A percentile compares a stretch with the other conserved stretches of the same genome.
Evolutionary conservation across 2,888 invertebrate species (phyloP).

Genomic region (Limnephilus marmoratus): DNA sequence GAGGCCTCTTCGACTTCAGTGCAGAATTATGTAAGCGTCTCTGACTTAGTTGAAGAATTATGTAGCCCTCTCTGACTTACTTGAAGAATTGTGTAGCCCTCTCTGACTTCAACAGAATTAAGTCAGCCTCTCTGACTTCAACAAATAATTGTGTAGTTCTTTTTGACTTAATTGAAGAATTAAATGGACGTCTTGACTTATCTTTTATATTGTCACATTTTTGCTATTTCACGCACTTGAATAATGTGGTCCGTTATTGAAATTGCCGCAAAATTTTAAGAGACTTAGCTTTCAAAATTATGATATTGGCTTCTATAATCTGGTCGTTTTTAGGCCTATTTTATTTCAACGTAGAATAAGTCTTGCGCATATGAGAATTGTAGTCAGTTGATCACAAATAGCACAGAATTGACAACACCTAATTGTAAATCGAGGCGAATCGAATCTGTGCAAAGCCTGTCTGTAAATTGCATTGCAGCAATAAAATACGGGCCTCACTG

Average conservation of each 20-base stretch:
- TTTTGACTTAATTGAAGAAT: background rate
- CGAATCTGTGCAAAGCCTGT: background rate
- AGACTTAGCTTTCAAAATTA: background rate
- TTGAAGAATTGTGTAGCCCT: background rate
- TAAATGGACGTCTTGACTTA: background rate
- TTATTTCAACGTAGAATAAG: background rate
- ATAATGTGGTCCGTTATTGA: background rate
- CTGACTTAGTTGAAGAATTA: too few relatives aligned
- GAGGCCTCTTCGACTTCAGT: background rate
- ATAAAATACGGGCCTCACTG: background rate
- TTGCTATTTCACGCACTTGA: background rate
- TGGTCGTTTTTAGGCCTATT: background rate
- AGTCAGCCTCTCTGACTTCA: too few relatives aligned
- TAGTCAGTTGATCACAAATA: background rate
- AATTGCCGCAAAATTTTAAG: too few relatives aligned
- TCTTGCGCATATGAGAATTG: background rate
- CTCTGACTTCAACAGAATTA: background rate
- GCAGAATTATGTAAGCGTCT: background rate
- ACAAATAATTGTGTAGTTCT: too few relatives aligned
- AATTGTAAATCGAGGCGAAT: background rate
- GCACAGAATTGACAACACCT: background rate
- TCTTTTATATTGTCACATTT: too few relatives aligned
- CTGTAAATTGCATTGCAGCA: background rate
- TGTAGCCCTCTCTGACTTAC: too few relatives aligned
- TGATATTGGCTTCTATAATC: background rate